Conservation (phyloP, 1,140 invertebrate genomes). For the Zaprionus kolodkinae region DNA sequence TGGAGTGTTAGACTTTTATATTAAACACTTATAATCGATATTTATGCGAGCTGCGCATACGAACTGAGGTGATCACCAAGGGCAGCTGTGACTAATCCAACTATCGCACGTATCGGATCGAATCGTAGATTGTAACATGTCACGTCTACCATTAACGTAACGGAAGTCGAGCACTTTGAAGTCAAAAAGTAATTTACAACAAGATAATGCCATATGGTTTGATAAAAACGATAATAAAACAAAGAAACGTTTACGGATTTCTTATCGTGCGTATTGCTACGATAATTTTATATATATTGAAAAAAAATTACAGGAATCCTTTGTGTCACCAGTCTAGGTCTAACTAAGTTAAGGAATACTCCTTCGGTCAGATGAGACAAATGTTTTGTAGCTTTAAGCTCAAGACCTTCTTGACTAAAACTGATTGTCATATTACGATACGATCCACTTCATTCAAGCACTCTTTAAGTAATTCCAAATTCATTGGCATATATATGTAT, state of each 20-base stretch:
- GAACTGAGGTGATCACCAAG: slow-evolving; percentile 64
- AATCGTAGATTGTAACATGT: slow-evolving; percentile 1
- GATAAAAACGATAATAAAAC: too few relatives aligned
- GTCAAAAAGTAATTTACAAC: too few relatives aligned
- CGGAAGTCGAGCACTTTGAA: neutral
- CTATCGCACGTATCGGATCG: slow-evolving; percentile 19
- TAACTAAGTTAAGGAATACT: neutral
- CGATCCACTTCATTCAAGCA: neutral
- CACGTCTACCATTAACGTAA: slow-evolving; percentile 6
- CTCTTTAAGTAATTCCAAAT: neutral
- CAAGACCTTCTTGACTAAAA: neutral
- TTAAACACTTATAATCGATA: slow-evolving; percentile 78
- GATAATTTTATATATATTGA: too few relatives aligned
- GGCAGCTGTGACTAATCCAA: slow-evolving; percentile 44
- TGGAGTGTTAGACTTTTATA: slow-evolving; percentile 73
- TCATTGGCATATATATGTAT: neutral
- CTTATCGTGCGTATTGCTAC: too few relatives aligned
- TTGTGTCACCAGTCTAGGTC: too few relatives aligned
- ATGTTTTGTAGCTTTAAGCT: neutral
- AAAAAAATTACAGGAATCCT: too few relatives aligned
- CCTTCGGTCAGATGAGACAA: neutral
- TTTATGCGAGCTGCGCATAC: slow-evolving; percentile 72
- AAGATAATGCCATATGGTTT: neutral
- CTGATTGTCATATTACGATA: neutral
- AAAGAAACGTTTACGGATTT: too few relatives aligned